These are phyloP conservation scores for Drosophila jambulina DNA, from an alignment of 1,140 invertebrate species.

Conservation along the genomic window DNA sequence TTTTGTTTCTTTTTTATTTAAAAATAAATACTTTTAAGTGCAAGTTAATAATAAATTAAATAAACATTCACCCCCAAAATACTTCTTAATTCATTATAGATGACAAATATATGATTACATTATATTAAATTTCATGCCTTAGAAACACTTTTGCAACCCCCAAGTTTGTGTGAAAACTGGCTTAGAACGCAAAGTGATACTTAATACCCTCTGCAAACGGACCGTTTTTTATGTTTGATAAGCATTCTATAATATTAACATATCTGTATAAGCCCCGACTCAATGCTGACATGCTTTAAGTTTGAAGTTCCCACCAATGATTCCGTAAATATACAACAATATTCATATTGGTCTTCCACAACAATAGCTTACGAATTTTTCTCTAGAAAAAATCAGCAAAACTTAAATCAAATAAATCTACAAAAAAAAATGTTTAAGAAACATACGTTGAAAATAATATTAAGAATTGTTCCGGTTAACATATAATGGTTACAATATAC, in stretches of 20 bases:
- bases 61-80: background rate
- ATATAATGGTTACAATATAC: too few relatives aligned
- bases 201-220: background rate
- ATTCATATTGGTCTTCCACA: too few relatives aligned
- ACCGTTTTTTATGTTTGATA: background rate
- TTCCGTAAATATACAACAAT: too few relatives aligned
- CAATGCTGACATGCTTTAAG: background rate
- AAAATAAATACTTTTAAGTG: background rate
- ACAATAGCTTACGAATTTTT: background rate
- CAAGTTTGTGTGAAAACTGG: background rate
- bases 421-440: background rate
- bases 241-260: background rate
- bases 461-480: too few relatives aligned
- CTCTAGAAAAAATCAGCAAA: too few relatives aligned
- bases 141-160: background rate
- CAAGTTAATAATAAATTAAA: background rate
- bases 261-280: background rate
- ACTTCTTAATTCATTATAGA: background rate
- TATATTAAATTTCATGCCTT: conserved; percentile 5
- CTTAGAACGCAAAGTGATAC: background rate
- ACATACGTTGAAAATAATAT: too few relatives aligned
- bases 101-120: background rate
- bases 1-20: background rate
- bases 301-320: background rate
- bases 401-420: too few relatives aligned